A percentile compares a stretch with the other conserved stretches of the same genome.
These are phyloP conservation scores for Gyrodactylus bullatarudis DNA, from an alignment of 1,140 invertebrate species.

Conservation along the genomic window DNA sequence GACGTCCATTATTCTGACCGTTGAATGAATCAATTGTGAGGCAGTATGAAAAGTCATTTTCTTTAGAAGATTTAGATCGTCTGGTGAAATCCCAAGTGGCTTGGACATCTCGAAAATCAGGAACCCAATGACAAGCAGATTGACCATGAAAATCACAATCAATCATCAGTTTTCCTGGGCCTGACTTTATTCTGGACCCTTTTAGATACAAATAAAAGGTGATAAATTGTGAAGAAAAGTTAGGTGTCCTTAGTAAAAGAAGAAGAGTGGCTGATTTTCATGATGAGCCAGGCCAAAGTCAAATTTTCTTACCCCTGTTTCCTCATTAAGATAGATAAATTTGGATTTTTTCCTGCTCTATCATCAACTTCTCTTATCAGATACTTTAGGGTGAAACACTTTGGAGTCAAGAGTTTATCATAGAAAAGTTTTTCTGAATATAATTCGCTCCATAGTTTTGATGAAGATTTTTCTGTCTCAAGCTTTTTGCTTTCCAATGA, in stretches of 20 bases:
- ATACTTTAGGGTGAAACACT: too few species aligned
- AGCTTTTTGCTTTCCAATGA: too few species aligned
- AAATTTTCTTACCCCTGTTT: neutral
- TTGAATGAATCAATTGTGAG: neutral
- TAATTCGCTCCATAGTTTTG: neutral
- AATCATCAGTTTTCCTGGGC: neutral
- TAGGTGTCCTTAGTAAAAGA: too few species aligned
- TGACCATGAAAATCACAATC: neutral
- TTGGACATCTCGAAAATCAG: neutral
- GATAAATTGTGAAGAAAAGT: too few species aligned
- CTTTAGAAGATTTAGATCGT: neutral
- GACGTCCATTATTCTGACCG: neutral
- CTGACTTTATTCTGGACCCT: neutral
- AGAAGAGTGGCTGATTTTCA: too few species aligned
- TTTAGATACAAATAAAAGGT: too few species aligned
- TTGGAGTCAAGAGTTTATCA: too few species aligned
- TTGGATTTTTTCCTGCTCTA: too few species aligned
- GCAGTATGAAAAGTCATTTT: too few species aligned
- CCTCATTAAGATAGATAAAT: neutral
- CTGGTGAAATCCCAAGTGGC: neutral
- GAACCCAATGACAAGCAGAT: neutral
- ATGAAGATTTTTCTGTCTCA: neutral
- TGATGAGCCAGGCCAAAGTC: too few species aligned
- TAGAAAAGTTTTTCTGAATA: neutral
- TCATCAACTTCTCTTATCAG: too few species aligned